Evolutionary conservation across 2,797 vertebrate genomes (phyloP).

Genomic region (Aeoliscus strigatus): DNA sequence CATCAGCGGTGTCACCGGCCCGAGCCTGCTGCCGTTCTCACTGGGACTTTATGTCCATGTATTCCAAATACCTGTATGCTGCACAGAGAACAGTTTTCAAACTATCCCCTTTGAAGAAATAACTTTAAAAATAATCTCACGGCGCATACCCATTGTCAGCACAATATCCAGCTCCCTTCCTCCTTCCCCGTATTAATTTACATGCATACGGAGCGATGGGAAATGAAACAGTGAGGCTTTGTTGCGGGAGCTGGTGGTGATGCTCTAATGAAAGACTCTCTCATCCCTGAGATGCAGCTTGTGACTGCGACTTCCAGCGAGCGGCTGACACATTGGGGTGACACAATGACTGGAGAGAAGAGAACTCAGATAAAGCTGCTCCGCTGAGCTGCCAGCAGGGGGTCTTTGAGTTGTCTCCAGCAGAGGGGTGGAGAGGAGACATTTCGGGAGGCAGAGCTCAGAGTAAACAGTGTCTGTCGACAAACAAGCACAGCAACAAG

Average conservation of each 20-base stretch:
- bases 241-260: conserved; percentile 36
- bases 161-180: conserved; percentile 22
- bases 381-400: conserved; percentile 63
- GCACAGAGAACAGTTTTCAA: no score
- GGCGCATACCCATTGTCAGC: conserved; percentile 24
- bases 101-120: conserved; percentile 29
- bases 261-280: conserved; percentile 64
- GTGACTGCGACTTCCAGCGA: conserved; percentile 50
- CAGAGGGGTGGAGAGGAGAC: conserved; percentile 32
- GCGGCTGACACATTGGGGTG: conserved; percentile 55
- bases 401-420: conserved; percentile 67
- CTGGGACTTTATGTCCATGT: no score
- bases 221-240: conserved; percentile 43
- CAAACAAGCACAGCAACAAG: conserved; percentile 63
- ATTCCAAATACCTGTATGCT: no score
- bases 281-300: conserved; percentile 53
- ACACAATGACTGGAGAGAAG: conserved; percentile 52
- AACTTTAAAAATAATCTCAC: conserved; percentile 36
- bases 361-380: conserved; percentile 65
- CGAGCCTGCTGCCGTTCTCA: no score
- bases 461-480: conserved; percentile 62
- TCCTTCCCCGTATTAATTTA: conserved; percentile 35
- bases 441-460: conserved; percentile 53
- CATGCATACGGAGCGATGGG: conserved; percentile 37
- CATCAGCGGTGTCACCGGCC: no score